Conservation (phyloP, 2,888 invertebrate species). For the Dascillus cervinus region DNA sequence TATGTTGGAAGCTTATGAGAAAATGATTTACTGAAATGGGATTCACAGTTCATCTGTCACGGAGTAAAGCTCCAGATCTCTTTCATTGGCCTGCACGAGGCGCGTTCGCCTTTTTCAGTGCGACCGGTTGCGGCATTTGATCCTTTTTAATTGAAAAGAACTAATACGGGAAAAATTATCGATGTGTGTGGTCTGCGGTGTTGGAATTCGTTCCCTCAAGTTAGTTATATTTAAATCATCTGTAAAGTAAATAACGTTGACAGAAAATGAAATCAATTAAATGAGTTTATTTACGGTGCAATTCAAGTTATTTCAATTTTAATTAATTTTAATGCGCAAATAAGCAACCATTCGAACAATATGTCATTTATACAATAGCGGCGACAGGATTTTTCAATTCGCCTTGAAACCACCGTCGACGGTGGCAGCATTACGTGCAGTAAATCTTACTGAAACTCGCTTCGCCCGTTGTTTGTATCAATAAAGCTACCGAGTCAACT, state of each 20-base stretch:
- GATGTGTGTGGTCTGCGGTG: conserved; percentile 11
- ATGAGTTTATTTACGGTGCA: conserved; percentile 11
- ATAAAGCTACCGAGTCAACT: too few species aligned
- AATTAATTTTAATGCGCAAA: conserved; percentile 14
- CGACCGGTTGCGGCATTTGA: conserved; percentile 1
- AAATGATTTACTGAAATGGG: conserved; percentile 41
- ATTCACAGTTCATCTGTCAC: conserved; percentile 42
- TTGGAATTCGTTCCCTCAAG: conserved; percentile 7
- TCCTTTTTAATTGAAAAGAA: not conserved
- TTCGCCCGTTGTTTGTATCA: too few species aligned
- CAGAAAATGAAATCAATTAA: conserved; percentile 15
- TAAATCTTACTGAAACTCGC: too few species aligned
- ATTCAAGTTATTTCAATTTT: conserved; percentile 11
- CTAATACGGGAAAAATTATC: conserved; percentile 1
- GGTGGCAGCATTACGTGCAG: too few species aligned
- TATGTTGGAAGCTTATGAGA: conserved; percentile 32
- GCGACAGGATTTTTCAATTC: conserved; percentile 4
- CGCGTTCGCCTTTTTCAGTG: conserved; percentile 2
- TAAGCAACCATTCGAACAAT: conserved; percentile 10
- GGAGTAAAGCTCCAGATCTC: conserved; percentile 5
- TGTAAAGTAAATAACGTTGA: conserved; percentile 14
- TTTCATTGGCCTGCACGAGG: conserved; percentile 7
- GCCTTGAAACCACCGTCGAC: too few species aligned
- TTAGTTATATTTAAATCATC: conserved; percentile 13
- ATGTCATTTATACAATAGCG: conserved; percentile 4